A percentile compares a stretch with the other conserved stretches of the same genome.
Conservation (phyloP, 2,113 vertebrate genomes). For the Cnemophilus loriae region DNA sequence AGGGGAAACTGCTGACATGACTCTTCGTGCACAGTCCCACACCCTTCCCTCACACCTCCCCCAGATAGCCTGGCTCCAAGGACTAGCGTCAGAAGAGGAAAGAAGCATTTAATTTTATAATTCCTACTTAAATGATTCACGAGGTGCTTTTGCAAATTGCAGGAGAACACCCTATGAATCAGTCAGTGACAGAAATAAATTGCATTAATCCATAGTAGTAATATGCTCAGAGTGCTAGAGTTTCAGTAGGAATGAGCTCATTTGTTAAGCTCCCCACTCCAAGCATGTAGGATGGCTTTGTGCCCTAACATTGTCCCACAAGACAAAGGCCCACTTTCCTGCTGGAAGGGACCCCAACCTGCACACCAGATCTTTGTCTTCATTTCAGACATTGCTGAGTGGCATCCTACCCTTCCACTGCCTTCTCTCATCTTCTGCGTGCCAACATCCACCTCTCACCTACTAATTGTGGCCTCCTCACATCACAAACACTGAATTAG, state of each 20-base stretch:
- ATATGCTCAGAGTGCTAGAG: neutral
- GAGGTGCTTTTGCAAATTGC: slow-evolving; percentile 35
- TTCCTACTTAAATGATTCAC: slow-evolving; percentile 40
- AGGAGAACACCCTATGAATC: slow-evolving; percentile 63
- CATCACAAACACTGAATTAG: neutral
- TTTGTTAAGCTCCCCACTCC: neutral
- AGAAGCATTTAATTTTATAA: slow-evolving; percentile 33
- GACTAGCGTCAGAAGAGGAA: slow-evolving; percentile 16
- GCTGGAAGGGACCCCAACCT: neutral
- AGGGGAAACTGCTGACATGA: neutral
- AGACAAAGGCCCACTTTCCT: neutral
- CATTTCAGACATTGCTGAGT: neutral
- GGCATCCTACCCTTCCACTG: neutral
- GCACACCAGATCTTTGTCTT: neutral
- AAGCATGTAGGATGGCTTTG: neutral
- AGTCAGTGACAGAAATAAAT: slow-evolving; percentile 43
- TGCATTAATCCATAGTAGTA: slow-evolving; percentile 12
- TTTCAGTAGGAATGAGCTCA: slow-evolving; percentile 57
- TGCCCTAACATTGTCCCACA: neutral
- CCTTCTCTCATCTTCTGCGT: neutral
- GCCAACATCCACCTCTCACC: neutral
- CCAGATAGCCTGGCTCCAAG: slow-evolving; percentile 36
- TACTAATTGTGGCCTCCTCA: neutral
- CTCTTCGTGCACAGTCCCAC: neutral
- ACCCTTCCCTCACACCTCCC: slow-evolving; percentile 38